Evolutionary conservation across 2,797 vertebrate genomes (phyloP).

Genomic region (Garrulus glandarius): DNA sequence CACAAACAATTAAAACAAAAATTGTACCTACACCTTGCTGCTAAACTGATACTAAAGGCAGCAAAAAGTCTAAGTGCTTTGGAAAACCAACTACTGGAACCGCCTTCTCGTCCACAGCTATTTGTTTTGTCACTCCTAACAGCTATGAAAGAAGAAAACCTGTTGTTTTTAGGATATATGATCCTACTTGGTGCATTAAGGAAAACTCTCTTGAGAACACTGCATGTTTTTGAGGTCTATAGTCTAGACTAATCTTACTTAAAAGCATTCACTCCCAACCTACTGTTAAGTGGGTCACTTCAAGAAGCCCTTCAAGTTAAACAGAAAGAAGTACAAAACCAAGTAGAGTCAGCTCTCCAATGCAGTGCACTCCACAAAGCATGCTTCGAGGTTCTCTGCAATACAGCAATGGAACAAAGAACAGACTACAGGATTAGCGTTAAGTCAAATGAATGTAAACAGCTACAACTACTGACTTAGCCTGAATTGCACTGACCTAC

Average conservation of each 20-base stretch:
- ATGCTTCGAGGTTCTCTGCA: background rate
- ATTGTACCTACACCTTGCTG: background rate
- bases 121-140: background rate
- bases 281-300: background rate
- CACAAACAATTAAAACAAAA: background rate
- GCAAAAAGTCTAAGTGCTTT: background rate
- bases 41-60: background rate
- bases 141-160: background rate
- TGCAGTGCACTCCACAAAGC: background rate
- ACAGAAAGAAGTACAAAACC: background rate
- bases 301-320: background rate
- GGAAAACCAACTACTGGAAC: background rate
- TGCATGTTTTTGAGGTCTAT: background rate
- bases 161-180: background rate
- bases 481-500: constrained; percentile 60
- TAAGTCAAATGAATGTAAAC: constrained; percentile 50
- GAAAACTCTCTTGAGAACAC: background rate
- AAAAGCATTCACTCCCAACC: background rate
- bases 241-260: background rate
- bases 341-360: background rate
- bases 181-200: background rate
- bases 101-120: background rate
- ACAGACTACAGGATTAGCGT: background rate
- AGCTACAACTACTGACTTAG: constrained; percentile 48
- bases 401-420: constrained; percentile 15